Percentiles rank a stretch among this genome's conserved stretches.
phyloP scores from a whole-genome alignment of 1,140 invertebrate species.

The Caenorhabditis remanei region DNA sequence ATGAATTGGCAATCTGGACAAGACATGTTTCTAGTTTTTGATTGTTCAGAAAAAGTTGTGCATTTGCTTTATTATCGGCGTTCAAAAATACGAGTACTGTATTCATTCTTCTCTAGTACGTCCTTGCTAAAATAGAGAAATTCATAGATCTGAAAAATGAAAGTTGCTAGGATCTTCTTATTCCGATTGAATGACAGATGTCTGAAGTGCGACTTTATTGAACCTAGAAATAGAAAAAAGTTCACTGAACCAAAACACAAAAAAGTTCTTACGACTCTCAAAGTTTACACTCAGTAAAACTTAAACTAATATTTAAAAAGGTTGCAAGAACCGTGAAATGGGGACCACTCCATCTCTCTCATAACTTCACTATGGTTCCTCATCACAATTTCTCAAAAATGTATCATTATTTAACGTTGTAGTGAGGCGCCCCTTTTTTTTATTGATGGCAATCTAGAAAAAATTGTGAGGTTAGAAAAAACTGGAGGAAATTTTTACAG shows the following conservation, averaged over 20 bases:
- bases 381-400: not conserved
- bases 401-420: conserved; percentile 10
- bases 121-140: too few relatives aligned
- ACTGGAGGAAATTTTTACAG: not conserved
- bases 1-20: too few relatives aligned
- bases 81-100: not conserved
- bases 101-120: not conserved
- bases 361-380: not conserved
- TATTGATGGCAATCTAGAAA: conserved; percentile 20
- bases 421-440: not conserved
- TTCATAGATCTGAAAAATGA: too few relatives aligned
- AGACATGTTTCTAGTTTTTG: too few relatives aligned
- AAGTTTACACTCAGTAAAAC: too few relatives aligned
- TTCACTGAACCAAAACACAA: not conserved
- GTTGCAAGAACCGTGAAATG: conserved; percentile 19
- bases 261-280: not conserved
- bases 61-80: not conserved
- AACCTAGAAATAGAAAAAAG: not conserved
- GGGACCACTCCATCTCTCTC: not conserved
- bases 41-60: too few relatives aligned
- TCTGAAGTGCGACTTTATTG: conserved; percentile 27
- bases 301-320: not conserved
- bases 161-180: conserved; percentile 11
- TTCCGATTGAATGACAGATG: conserved; percentile 11
- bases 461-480: too few relatives aligned